These are phyloP conservation scores for Acanthornis magna DNA, from an alignment of 2,797 vertebrate genomes.

Conservation along the genomic window DNA sequence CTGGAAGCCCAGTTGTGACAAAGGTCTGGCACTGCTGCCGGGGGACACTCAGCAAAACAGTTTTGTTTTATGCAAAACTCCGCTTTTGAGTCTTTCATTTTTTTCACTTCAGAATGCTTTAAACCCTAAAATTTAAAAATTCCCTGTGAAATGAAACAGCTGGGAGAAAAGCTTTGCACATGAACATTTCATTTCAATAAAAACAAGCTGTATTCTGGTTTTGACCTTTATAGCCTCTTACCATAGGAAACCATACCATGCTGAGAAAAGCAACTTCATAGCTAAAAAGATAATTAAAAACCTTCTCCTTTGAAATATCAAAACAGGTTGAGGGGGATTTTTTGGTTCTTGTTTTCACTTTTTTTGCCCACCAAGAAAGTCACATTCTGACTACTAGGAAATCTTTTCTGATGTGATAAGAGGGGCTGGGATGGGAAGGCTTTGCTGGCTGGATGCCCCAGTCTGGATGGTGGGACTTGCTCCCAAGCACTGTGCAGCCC, in stretches of 20 bases:
- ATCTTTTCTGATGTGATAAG: neutral
- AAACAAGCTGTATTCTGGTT: neutral
- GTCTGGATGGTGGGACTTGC: neutral
- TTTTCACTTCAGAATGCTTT: neutral
- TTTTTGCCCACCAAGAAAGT: neutral
- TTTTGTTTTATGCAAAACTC: neutral
- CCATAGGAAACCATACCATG: neutral
- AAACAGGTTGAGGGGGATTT: neutral
- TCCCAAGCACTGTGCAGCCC: rapidly evolving
- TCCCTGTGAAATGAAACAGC: neutral
- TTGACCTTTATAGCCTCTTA: neutral
- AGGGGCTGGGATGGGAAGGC: neutral
- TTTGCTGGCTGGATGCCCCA: neutral
- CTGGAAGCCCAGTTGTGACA: neutral
- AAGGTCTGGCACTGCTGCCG: neutral
- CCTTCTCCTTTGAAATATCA: neutral
- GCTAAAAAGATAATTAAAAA: neutral
- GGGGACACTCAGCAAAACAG: neutral
- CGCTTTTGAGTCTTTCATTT: neutral
- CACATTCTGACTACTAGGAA: neutral
- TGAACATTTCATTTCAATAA: neutral
- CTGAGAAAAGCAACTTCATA: neutral
- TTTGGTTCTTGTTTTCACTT: neutral
- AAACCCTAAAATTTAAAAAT: neutral
- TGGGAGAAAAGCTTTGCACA: neutral